phyloP scores from a whole-genome alignment of 2,797 vertebrate species.

The Garrulus glandarius region DNA sequence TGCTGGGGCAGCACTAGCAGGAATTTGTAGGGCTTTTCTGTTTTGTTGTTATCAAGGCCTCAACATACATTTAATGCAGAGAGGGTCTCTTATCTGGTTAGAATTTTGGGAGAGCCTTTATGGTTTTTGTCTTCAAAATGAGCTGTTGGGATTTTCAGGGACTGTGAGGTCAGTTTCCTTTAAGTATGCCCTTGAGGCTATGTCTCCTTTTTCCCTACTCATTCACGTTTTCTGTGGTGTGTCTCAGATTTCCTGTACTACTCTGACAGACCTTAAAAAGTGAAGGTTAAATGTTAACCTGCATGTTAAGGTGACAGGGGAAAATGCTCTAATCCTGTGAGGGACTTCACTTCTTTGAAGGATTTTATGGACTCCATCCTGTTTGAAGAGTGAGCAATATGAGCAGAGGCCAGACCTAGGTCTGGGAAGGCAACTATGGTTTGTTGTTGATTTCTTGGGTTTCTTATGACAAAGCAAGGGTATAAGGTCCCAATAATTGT shows the following conservation, averaged over 20 bases:
- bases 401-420: not conserved
- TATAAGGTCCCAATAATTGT: not conserved
- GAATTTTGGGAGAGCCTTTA: not conserved
- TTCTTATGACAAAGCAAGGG: not conserved
- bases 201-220: not conserved
- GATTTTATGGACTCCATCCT: not conserved
- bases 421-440: not conserved
- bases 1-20: not conserved
- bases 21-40: not conserved
- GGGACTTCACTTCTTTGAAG: not conserved
- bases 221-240: not conserved
- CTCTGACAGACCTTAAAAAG: not conserved
- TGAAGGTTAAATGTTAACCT: not conserved
- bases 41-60: not conserved
- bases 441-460: not conserved
- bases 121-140: not conserved
- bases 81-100: not conserved
- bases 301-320: not conserved
- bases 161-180: not conserved
- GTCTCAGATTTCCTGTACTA: not conserved
- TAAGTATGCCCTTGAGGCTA: not conserved
- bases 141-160: not conserved
- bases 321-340: not conserved
- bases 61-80: not conserved
- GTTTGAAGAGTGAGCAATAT: not conserved